Evolutionary conservation across 2,888 invertebrate species (phyloP).

Genomic region (Cerceris ruficornis): DNA sequence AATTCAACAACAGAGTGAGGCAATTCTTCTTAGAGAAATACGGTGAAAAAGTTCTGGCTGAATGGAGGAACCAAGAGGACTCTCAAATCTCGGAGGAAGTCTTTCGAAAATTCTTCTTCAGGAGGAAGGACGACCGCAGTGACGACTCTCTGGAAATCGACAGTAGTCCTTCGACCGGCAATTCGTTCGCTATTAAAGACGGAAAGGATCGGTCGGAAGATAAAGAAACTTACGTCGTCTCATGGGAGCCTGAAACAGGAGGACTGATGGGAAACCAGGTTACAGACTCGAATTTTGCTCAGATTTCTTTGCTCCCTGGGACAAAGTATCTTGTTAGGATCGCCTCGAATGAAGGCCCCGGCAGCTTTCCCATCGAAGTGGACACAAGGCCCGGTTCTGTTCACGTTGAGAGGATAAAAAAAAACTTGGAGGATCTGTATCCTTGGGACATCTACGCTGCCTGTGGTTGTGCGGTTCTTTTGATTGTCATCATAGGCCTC

Average conservation of each 20-base stretch:
- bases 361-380: slow-evolving; percentile 78
- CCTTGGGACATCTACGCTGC: slow-evolving; percentile 70
- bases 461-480: slow-evolving; percentile 58
- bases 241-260: slow-evolving; percentile 79
- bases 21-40: slow-evolving; percentile 77
- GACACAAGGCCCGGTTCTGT: slow-evolving; percentile 74
- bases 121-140: slow-evolving; percentile 65
- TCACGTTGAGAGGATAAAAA: slow-evolving; percentile 70
- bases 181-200: slow-evolving; percentile 48
- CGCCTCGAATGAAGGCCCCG: slow-evolving; percentile 79
- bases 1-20: slow-evolving; percentile 75
- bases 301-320: slow-evolving; percentile 78
- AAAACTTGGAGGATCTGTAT: slow-evolving; percentile 60
- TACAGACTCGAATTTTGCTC: slow-evolving; percentile 75
- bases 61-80: slow-evolving; percentile 74
- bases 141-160: slow-evolving; percentile 61
- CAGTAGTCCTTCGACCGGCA: slow-evolving; percentile 65
- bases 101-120: slow-evolving; percentile 76
- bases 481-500: slow-evolving; percentile 55
- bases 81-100: slow-evolving; percentile 75
- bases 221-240: slow-evolving; percentile 75
- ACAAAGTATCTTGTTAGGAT: slow-evolving; percentile 78
- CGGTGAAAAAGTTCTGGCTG: slow-evolving; percentile 74
- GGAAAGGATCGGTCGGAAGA: slow-evolving; percentile 32
- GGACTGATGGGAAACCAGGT: slow-evolving; percentile 80